Base-by-base conservation (phyloP, 2,888 invertebrate genomes). In the Netelia fuscicornis region DNA sequence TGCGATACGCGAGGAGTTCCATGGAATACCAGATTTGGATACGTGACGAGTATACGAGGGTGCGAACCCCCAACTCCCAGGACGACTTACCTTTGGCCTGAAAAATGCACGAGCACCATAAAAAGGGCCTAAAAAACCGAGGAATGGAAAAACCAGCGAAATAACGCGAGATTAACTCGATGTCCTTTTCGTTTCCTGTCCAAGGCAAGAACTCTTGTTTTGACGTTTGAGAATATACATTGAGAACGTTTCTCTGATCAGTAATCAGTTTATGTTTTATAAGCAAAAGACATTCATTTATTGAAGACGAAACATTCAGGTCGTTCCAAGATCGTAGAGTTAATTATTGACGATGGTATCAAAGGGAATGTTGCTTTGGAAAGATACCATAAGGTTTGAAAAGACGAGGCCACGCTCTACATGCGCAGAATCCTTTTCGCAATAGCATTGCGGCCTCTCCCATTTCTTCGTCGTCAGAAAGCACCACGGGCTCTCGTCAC, bases 21-120 rank as follows among this genome's bases (percentile, higher is more conserved):
- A 75, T 65, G 74, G 78, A 81, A 81, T 78, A 81, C 68, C 81
- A 74, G 78, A 81, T 81, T 81, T 70, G 23, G 48, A 54, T 81
- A 84, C 81, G 81, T 84, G 84, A 78, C 81, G 64, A 70, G 81
- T 68, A 74, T 67, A 78, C 65, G 17, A 56, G 52, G 30, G 44
- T 11, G 37, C 58, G 58, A 78, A 10, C 77, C 58, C 81, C 64
- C 13, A 52, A 56, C 64, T 75, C 74, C 78, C 68, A 20, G 58
- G 58, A 20, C 54, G 60, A 44, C 42, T 77, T 81, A 77, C 44
- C 72, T 56, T 70, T 42, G 23, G 25, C n/a, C 9, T 10, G 52
- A 65, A 65, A 65, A 37, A 52, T 64, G 58, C 71, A 48, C 62
- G 44, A 71, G 48, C 52, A n/a, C 42, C 48, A 25, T 54, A 62